Evolutionary conservation across 2,888 invertebrate genomes (phyloP), one percentile per base, ranked within the genome.

Genomic region (Eubasilissa splendida): DNA sequence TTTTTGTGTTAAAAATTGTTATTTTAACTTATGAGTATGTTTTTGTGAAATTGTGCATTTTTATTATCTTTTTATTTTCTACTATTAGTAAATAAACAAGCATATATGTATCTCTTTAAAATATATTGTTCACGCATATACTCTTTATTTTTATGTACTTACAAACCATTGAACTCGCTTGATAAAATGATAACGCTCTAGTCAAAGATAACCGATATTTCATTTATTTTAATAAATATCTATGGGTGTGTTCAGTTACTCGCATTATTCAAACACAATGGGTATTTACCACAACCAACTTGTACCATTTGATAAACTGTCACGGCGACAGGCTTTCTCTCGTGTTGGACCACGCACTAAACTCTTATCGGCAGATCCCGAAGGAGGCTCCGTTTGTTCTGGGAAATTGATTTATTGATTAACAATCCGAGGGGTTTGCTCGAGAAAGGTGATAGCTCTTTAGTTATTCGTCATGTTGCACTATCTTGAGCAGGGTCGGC

Each of bases 281-380:
- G 68, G 68, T 68, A 50, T 52, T 68, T 68, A 68, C 68, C 50
- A 50, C 68, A 50, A 33, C 50, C 42, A n/a, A 52, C 50, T 68
- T 68, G 68, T 68, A 68, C 14, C 14, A 14, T 50, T 68, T 68
- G 12, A 50, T 68, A 68, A 68, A 68, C 52, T 68, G 68, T 63
- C 68, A 68, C 52, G 42, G 50, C 10, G 66, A 42, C 66, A 66
- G 66, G 42, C 68, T 68, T 68, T 68, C 68, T 50, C 68, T 14
- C 50, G 68, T 50, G 50, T n/a, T 33, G 50, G 12, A 68, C 52
- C 68, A 68, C 52, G 68, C 52, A 52, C 50, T 52, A 42, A 5
- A 0, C 58, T 52, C 50, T 52, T 68, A 68, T 68, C 68, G 14
- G 50, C 3, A n/a, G 8, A n/a, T 52, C 68, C 68, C 50, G 68